These are phyloP conservation scores for Calephelis virginiensis DNA, from an alignment of 1,140 invertebrate species.

Conservation along the genomic window DNA sequence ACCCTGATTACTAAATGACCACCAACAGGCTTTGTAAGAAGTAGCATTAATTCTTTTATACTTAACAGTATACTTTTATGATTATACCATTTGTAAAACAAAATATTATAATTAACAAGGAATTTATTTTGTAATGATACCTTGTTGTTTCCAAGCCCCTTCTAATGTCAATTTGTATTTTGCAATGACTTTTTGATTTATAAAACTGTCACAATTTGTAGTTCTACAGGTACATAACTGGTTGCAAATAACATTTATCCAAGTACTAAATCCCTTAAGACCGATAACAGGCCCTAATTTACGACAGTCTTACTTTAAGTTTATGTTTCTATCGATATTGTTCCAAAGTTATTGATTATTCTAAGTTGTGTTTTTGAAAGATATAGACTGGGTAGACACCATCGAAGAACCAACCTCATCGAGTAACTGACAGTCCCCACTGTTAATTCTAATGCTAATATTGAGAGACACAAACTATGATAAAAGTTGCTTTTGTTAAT, in stretches of 20 bases:
- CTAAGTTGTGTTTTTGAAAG: background rate
- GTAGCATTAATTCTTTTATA: too few relatives aligned
- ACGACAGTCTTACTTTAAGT: constrained; percentile 1
- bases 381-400: background rate
- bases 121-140: background rate
- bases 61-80: too few relatives aligned
- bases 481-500: too few relatives aligned
- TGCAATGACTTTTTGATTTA: constrained; percentile 9
- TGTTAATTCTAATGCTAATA: too few relatives aligned
- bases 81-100: too few relatives aligned
- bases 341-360: constrained; percentile 11
- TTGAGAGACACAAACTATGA: too few relatives aligned
- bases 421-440: too few relatives aligned
- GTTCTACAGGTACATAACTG: constrained; percentile 9
- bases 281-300: constrained; percentile 9
- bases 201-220: constrained; percentile 13
- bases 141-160: background rate
- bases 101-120: too few relatives aligned
- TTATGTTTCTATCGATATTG: constrained; percentile 9
- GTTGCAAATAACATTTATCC: constrained; percentile 10
- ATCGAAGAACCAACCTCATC: too few relatives aligned
- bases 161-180: constrained; percentile 1
- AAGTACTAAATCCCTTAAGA: constrained; percentile 4
- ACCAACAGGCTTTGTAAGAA: too few relatives aligned
- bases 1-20: too few relatives aligned